phyloP scores from a whole-genome alignment of 2,113 vertebrate species.

The Phalacrocorax aristotelis region DNA sequence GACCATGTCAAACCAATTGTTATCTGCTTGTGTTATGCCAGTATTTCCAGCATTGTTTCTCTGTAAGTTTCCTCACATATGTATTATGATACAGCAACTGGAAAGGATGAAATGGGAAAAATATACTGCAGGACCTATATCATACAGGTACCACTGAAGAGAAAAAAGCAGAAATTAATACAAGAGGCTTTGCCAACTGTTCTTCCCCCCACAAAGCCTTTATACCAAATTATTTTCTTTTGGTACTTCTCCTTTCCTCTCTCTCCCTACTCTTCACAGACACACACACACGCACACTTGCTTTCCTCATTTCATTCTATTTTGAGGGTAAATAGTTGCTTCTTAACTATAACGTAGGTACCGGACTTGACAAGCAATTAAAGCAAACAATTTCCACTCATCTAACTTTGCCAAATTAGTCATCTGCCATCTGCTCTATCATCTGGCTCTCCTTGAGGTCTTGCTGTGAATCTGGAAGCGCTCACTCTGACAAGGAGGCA shows the following conservation, averaged over 20 bases:
- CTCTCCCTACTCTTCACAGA: neutral
- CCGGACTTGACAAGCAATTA: conserved; percentile 93
- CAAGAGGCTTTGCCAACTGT: neutral
- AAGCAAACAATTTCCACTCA: conserved; percentile 86
- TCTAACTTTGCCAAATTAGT: conserved; percentile 84
- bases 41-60: neutral
- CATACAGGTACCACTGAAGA: neutral
- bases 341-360: conserved; percentile 80
- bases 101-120: neutral
- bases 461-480: conserved; percentile 74
- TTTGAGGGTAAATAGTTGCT: conserved; percentile 66
- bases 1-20: neutral
- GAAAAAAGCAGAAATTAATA: neutral
- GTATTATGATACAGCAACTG: neutral
- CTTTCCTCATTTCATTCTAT: conserved; percentile 46
- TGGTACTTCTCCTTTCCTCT: neutral
- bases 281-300: neutral
- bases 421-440: conserved; percentile 89
- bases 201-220: neutral
- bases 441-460: conserved; percentile 81
- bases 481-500: conserved; percentile 48
- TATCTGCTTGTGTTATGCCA: neutral
- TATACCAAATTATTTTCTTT: neutral
- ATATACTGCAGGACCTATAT: neutral
- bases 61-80: neutral